phyloP scores from a whole-genome alignment of 2,113 vertebrate genomes.

The Anhinga anhinga region DNA sequence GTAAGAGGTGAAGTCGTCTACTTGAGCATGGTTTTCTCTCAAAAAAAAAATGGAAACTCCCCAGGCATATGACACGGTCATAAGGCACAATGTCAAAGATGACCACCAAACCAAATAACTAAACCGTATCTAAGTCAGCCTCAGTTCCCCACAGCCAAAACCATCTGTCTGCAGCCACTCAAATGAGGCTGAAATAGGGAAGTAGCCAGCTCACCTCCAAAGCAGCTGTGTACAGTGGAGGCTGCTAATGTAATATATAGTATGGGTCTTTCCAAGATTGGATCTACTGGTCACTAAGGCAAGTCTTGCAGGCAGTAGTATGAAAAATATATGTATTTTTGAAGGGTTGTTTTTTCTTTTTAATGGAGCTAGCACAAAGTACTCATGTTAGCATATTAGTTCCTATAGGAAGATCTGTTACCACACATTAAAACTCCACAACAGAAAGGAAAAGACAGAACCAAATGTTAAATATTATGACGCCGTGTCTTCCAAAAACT shows the following conservation, averaged over 20 bases:
- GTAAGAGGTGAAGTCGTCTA: not conserved
- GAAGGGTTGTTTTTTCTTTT: not conserved
- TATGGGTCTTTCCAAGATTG: not conserved
- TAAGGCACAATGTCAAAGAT: not conserved
- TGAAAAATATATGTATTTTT: not conserved
- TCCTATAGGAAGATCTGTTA: not conserved
- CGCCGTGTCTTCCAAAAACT: not conserved
- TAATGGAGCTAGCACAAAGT: not conserved
- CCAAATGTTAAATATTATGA: not conserved
- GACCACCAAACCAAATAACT: not conserved
- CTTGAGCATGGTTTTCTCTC: not conserved
- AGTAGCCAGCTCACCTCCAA: not conserved
- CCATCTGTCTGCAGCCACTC: not conserved
- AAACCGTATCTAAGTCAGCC: not conserved
- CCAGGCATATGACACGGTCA: not conserved
- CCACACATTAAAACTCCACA: not conserved
- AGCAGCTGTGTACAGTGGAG: not conserved
- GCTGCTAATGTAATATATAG: not conserved
- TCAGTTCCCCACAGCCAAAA: not conserved
- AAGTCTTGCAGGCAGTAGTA: not conserved
- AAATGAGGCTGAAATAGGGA: not conserved
- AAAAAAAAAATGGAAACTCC: not conserved
- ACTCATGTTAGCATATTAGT: not conserved
- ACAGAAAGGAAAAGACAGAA: not conserved
- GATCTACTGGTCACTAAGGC: not conserved